phyloP scores from a whole-genome alignment of 2,888 invertebrate genomes.

The Drosophila acutilabella region DNA sequence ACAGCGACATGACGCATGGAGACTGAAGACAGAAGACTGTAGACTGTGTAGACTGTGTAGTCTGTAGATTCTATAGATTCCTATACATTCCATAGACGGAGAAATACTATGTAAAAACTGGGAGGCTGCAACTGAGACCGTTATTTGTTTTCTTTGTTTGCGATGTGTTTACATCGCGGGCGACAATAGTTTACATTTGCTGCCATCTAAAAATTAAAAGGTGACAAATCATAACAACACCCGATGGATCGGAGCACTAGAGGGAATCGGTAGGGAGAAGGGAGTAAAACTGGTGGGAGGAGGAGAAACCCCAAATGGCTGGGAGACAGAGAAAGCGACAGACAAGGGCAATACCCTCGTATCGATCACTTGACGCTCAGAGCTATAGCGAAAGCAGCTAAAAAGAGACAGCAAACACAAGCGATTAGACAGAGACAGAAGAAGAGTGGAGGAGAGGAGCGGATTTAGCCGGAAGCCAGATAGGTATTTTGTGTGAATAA shows the following conservation, averaged over 20 bases:
- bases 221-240: constrained; percentile 76
- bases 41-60: constrained; percentile 3
- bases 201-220: constrained; percentile 77
- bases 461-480: constrained; percentile 31
- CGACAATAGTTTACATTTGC: constrained; percentile 78
- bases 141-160: constrained; percentile 70
- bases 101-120: constrained; percentile 14
- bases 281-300: background rate
- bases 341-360: constrained; percentile 54
- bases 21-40: constrained; percentile 15
- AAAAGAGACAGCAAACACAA: background rate
- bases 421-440: background rate
- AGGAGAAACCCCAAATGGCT: constrained; percentile 7
- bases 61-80: constrained; percentile 12
- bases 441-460: too few species aligned
- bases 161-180: constrained; percentile 69
- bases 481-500: constrained; percentile 19
- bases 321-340: constrained; percentile 4
- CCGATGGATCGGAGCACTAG: constrained; percentile 29
- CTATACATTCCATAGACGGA: background rate
- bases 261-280: background rate
- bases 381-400: background rate
- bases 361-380: constrained; percentile 14
- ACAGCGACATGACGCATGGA: constrained; percentile 55
- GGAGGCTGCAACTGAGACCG: constrained; percentile 34